Percentiles rank a stretch among this genome's conserved stretches.
Evolutionary conservation across 2,797 vertebrate genomes (phyloP).

Genomic region (Esox lucius): DNA sequence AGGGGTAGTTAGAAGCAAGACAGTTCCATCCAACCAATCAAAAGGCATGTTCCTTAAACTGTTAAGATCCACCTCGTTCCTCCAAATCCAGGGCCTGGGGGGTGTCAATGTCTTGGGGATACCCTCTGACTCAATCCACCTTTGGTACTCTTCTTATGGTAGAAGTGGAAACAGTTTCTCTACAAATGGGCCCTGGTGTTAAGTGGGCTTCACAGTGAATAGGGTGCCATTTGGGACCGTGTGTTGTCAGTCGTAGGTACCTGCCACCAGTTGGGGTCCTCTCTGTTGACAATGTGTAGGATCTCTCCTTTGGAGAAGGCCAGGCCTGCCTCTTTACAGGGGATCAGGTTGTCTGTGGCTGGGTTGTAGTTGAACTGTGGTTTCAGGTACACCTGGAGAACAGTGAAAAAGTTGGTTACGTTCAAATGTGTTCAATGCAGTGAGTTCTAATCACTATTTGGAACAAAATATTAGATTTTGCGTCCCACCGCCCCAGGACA

Average conservation of each 20-base stretch:
- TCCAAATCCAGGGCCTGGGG: not conserved
- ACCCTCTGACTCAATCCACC: not conserved
- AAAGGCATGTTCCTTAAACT: not conserved
- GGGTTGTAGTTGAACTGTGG: slow-evolving; percentile 98
- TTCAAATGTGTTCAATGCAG: too few relatives aligned
- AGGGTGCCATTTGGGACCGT: slow-evolving; percentile 4
- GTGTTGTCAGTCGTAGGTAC: slow-evolving; percentile 55
- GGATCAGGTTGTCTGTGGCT: slow-evolving; percentile 92
- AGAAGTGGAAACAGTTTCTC: not conserved
- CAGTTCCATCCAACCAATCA: not conserved
- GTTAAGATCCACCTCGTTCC: not conserved
- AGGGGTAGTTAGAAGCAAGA: too few relatives aligned
- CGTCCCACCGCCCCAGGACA: too few relatives aligned
- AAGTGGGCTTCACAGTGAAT: slow-evolving; percentile 15
- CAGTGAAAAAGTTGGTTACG: not conserved
- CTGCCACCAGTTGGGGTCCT: slow-evolving; percentile 99
- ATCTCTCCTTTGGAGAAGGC: slow-evolving; percentile 94
- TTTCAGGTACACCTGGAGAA: slow-evolving; percentile 88
- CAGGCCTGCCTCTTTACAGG: slow-evolving; percentile 96
- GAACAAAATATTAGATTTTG: too few relatives aligned
- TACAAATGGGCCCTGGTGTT: too few relatives aligned
- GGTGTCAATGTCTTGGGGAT: not conserved
- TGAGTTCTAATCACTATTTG: too few relatives aligned
- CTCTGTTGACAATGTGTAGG: slow-evolving; percentile 95
- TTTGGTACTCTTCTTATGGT: not conserved